Evolutionary conservation across 2,888 invertebrate genomes (phyloP).

Genomic region (Leistus spinibarbis): DNA sequence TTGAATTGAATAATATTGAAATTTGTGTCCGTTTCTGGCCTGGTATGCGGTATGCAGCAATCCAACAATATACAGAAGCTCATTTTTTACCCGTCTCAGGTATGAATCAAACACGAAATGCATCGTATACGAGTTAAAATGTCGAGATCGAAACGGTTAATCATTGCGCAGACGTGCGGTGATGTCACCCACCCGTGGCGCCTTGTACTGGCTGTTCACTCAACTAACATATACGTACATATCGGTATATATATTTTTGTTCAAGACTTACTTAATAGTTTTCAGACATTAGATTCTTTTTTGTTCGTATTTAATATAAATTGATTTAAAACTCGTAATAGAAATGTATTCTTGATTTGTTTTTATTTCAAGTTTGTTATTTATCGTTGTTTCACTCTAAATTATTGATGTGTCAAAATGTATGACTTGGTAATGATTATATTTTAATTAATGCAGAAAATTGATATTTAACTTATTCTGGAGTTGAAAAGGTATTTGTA

Average conservation of each 20-base stretch:
- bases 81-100: slow-evolving; percentile 16
- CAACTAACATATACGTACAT: slow-evolving; percentile 4
- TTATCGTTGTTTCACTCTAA: not conserved
- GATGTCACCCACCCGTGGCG: slow-evolving; percentile 35
- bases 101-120: slow-evolving; percentile 29
- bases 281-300: not conserved
- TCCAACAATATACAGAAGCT: slow-evolving; percentile 16
- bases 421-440: not conserved
- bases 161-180: slow-evolving; percentile 46
- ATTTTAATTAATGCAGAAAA: not conserved
- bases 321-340: slow-evolving; percentile 5
- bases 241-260: not conserved
- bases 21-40: not conserved
- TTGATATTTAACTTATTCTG: not conserved
- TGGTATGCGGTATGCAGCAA: not conserved
- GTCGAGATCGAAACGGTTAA: slow-evolving; percentile 57
- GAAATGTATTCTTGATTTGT: slow-evolving; percentile 10
- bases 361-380: not conserved
- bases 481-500: not conserved
- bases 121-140: slow-evolving; percentile 48
- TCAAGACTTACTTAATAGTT: not conserved
- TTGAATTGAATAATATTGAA: not conserved
- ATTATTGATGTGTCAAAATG: not conserved
- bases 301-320: slow-evolving; percentile 2
- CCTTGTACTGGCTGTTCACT: slow-evolving; percentile 14